Evolutionary conservation across 2,797 vertebrate species (phyloP).

Genomic region (Thalassophryne amazonica): DNA sequence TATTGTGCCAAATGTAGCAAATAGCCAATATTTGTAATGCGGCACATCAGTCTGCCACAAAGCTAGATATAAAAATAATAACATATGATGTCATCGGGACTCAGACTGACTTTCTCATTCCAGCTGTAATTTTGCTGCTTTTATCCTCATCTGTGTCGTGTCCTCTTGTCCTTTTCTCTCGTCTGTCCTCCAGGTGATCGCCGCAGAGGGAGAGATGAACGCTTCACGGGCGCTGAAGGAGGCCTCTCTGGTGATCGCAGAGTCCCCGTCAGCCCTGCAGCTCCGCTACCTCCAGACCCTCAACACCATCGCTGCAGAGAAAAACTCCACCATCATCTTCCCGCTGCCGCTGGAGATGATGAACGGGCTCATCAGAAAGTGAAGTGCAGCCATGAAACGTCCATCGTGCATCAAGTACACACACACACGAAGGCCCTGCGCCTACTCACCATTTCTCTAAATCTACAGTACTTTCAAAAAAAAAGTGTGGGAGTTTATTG

Average conservation of each 20-base stretch:
- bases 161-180: background rate
- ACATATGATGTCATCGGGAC: no score
- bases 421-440: background rate
- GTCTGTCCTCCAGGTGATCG: conserved; percentile 83
- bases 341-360: conserved; percentile 92
- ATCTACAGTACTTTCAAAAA: background rate
- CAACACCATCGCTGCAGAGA: conserved; percentile 94
- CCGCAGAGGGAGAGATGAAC: conserved; percentile 96
- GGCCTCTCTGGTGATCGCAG: conserved; percentile 89
- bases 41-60: no score
- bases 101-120: no score
- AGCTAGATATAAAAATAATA: no score
- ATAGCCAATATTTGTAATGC: no score
- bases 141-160: background rate
- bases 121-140: no score
- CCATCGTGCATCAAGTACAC: background rate
- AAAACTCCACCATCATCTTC: conserved; percentile 96
- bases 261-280: conserved; percentile 92
- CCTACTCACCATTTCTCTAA: background rate
- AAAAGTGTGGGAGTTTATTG: no score
- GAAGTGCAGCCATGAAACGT: conserved; percentile 8
- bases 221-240: conserved; percentile 93
- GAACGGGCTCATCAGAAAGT: conserved; percentile 73
- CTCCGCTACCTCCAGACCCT: conserved; percentile 95
- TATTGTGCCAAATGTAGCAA: no score